These are phyloP conservation scores for Rotaria macrura DNA, from an alignment of 2,888 invertebrate genomes.

Conservation along the genomic window DNA sequence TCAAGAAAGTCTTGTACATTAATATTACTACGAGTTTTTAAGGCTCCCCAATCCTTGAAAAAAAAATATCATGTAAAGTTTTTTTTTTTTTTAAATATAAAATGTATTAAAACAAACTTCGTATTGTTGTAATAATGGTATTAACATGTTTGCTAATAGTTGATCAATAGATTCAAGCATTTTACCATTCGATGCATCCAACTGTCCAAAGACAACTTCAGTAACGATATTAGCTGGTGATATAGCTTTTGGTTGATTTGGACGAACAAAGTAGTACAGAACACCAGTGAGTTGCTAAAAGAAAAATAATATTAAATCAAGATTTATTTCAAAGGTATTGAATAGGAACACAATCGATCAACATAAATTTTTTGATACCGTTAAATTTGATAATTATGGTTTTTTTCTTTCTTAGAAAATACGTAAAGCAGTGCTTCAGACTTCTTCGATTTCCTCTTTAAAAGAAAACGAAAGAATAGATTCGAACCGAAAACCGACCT, in stretches of 20 bases:
- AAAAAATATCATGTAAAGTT: not conserved
- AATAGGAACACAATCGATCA: too few relatives aligned
- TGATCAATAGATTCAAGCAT: constrained; percentile 75
- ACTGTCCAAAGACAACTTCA: constrained; percentile 47
- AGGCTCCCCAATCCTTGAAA: constrained; percentile 45
- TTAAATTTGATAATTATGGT: too few relatives aligned
- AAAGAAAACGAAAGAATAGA: too few relatives aligned
- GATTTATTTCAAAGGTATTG: too few relatives aligned
- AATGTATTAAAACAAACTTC: constrained; percentile 39
- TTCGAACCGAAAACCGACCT: too few relatives aligned
- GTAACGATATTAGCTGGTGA: constrained; percentile 43
- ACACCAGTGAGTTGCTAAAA: constrained; percentile 42
- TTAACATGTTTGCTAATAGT: constrained; percentile 74
- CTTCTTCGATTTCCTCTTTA: too few relatives aligned
- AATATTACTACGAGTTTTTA: constrained; percentile 40
- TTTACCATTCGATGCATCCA: constrained; percentile 58
- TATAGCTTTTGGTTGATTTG: constrained; percentile 43
- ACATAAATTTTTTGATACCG: too few relatives aligned
- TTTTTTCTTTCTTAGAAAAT: too few relatives aligned
- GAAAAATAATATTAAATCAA: not conserved
- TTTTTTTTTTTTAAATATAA: not conserved
- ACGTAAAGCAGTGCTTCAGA: too few relatives aligned
- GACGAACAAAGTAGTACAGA: constrained; percentile 46
- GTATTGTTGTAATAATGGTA: constrained; percentile 61
- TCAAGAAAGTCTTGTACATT: constrained; percentile 48